These are phyloP conservation scores for Petroica traversi DNA, from an alignment of 2,113 vertebrate genomes.

Conservation along the genomic window DNA sequence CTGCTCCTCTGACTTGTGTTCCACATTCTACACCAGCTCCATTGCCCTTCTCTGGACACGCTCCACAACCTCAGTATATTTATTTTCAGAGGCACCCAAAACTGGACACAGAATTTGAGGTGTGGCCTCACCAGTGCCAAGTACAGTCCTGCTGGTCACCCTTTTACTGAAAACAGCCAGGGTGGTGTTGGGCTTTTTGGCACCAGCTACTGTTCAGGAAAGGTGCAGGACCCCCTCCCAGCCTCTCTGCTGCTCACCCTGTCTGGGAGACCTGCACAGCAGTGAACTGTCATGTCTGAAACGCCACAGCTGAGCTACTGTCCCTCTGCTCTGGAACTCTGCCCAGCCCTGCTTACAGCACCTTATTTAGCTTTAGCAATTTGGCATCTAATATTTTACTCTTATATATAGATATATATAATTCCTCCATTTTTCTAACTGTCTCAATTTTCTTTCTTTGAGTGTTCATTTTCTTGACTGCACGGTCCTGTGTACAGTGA, in stretches of 20 bases:
- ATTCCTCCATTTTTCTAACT: background rate
- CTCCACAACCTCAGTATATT: background rate
- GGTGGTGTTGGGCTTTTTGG: background rate
- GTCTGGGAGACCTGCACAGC: background rate
- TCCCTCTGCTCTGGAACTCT: background rate
- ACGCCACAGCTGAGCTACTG: background rate
- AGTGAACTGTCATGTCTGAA: background rate
- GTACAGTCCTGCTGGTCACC: background rate
- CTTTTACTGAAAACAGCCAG: background rate
- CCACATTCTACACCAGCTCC: background rate
- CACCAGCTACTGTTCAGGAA: background rate
- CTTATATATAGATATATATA: background rate
- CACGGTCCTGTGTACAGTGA: accelerated
- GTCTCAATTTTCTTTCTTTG: background rate
- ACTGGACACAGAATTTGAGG: background rate
- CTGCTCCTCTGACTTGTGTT: background rate
- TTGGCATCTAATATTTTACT: background rate
- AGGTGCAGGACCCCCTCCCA: background rate
- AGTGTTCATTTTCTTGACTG: background rate
- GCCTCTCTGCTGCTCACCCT: background rate
- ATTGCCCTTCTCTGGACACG: background rate
- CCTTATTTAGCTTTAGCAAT: background rate
- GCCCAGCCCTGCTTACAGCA: background rate
- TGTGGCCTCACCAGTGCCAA: background rate
- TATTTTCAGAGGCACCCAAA: background rate